Conservation (phyloP, 1,140 invertebrate species). For the Ips typographus region DNA sequence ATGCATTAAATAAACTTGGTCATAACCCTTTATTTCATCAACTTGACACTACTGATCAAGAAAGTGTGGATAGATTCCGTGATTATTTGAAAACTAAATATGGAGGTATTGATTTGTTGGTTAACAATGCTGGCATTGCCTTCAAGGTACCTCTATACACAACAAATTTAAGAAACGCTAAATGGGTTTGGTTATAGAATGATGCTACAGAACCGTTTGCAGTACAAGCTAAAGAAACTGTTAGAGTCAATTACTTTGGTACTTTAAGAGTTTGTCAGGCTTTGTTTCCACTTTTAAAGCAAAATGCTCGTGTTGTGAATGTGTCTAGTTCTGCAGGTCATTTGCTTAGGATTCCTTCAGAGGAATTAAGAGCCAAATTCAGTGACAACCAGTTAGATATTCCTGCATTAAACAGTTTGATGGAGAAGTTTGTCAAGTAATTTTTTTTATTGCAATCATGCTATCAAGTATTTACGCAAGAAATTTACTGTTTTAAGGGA, state of each 20-base stretch:
- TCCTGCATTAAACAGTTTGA: conserved; percentile 59
- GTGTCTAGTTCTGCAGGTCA: conserved; percentile 70
- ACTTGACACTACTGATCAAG: conserved; percentile 61
- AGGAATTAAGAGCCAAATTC: conserved; percentile 57
- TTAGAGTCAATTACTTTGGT: conserved; percentile 69
- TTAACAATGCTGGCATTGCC: conserved; percentile 75
- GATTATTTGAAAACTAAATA: conserved; percentile 64
- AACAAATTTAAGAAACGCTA: not conserved
- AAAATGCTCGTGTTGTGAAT: conserved; percentile 72
- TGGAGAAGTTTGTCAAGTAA: conserved; percentile 68
- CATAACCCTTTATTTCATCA: conserved; percentile 62
- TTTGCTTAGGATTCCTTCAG: conserved; percentile 59
- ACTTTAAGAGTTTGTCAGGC: conserved; percentile 63
- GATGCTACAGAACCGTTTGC: conserved; percentile 63
- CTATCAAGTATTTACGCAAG: not conserved
- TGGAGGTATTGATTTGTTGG: conserved; percentile 74
- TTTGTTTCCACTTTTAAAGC: conserved; percentile 68
- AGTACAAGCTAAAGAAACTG: conserved; percentile 70
- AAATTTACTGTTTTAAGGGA: conserved; percentile 38
- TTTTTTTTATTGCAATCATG: no score
- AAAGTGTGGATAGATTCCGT: conserved; percentile 58
- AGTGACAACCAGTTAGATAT: conserved; percentile 58
- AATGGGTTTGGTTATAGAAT: conserved; percentile 40
- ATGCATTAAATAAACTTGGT: conserved; percentile 56
- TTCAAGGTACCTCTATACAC: conserved; percentile 34